A percentile compares a stretch with the other conserved stretches of the same genome.
phyloP scores from a whole-genome alignment of 2,888 invertebrate genomes.

The Digitonthophagus gazella region DNA sequence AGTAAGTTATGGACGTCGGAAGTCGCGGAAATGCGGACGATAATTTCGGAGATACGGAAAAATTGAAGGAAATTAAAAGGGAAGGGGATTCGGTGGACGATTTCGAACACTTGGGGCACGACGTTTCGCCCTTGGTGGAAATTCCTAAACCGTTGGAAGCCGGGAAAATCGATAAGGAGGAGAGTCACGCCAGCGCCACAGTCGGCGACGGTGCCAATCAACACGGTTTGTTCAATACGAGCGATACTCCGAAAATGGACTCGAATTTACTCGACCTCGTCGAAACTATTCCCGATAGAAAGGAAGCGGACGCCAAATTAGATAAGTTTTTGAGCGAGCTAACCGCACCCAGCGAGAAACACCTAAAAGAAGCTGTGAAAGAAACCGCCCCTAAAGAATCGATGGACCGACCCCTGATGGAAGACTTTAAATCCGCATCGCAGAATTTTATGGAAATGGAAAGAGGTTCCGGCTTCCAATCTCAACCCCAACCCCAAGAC shows the following conservation, averaged over 20 bases:
- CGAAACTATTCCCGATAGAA: conserved; percentile 47
- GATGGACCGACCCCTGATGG: too few relatives aligned
- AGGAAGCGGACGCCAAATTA: conserved; percentile 43
- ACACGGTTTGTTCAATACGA: conserved; percentile 29
- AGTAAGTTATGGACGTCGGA: not conserved
- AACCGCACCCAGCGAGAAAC: conserved; percentile 31
- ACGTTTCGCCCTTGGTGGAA: conserved; percentile 51
- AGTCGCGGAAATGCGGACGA: not conserved
- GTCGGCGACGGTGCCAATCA: conserved; percentile 38
- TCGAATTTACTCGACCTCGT: conserved; percentile 45
- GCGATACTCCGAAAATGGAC: conserved; percentile 41
- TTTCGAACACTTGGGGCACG: conserved; percentile 71
- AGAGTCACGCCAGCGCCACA: conserved; percentile 48
- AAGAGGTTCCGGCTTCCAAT: conserved; percentile 33
- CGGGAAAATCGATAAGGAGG: conserved; percentile 39
- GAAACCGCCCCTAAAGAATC: conserved; percentile 34
- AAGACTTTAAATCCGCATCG: conserved; percentile 31
- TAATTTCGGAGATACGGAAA: not conserved
- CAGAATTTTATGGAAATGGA: conserved; percentile 47
- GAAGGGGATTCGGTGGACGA: conserved; percentile 72
- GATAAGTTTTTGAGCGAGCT: conserved; percentile 44
- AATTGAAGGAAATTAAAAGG: conserved; percentile 40
- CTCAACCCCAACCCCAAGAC: conserved; percentile 22
- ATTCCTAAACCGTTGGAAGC: conserved; percentile 33
- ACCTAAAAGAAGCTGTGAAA: conserved; percentile 32